phyloP scores from a whole-genome alignment of 2,888 invertebrate genomes.

The Sesia apiformis region DNA sequence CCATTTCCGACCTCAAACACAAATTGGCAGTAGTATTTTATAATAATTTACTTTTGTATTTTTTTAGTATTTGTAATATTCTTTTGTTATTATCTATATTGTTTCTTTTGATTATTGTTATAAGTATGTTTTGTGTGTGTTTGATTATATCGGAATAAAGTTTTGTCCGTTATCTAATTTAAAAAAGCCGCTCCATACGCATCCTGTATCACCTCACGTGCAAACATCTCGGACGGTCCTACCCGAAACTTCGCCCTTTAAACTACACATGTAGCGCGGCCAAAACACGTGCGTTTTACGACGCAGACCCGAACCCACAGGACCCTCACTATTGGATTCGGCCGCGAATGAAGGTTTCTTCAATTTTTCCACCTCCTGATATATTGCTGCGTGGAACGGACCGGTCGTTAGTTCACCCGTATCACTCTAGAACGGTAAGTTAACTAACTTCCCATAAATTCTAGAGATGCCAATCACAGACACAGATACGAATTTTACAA shows the following conservation, averaged over 20 bases:
- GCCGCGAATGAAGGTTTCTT: slow-evolving; percentile 43
- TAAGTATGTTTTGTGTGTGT: too few species aligned
- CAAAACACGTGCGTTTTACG: slow-evolving; percentile 70
- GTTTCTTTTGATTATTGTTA: too few species aligned
- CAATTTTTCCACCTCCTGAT: slow-evolving; percentile 23
- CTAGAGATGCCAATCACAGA: too few species aligned
- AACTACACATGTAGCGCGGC: slow-evolving; percentile 57
- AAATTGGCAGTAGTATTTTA: too few species aligned
- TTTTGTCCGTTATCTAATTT: too few species aligned
- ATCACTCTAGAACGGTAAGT: background rate
- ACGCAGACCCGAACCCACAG: slow-evolving; percentile 21
- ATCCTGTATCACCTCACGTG: slow-evolving; percentile 27
- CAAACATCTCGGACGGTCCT: slow-evolving; percentile 50
- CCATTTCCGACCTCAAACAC: too few species aligned
- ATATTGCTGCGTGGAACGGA: background rate
- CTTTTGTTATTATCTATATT: too few species aligned
- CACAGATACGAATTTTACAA: too few species aligned
- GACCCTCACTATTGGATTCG: slow-evolving; percentile 53
- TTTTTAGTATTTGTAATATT: too few species aligned
- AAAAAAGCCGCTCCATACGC: background rate
- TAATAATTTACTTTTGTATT: too few species aligned
- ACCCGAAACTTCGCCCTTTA: slow-evolving; percentile 63
- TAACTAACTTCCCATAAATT: too few species aligned
- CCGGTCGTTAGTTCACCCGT: slow-evolving; percentile 3
- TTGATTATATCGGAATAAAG: too few species aligned